Conservation (phyloP, 2,113 vertebrate genomes). For the Pollachius pollachius region DNA sequence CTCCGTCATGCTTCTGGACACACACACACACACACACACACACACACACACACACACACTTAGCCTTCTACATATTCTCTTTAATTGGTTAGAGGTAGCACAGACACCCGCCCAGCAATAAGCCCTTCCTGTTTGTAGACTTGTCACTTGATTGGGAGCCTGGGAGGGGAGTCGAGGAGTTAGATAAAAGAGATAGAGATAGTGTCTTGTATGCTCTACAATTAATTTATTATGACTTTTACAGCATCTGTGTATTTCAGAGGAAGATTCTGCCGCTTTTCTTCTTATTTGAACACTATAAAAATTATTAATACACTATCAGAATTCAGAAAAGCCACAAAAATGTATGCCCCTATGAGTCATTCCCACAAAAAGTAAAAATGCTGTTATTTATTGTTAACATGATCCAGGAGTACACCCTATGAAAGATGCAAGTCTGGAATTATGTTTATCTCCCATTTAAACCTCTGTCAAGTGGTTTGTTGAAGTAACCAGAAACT, state of each 20-base stretch:
- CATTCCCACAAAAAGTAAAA: no score
- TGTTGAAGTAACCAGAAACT: no score
- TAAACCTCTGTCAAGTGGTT: no score
- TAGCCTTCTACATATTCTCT: slow-evolving; percentile 59
- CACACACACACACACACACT: slow-evolving; percentile 46
- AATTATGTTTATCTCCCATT: no score
- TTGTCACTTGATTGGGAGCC: slow-evolving; percentile 46
- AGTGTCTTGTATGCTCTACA: no score
- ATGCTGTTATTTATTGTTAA: no score
- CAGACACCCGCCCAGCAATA: slow-evolving; percentile 56
- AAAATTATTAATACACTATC: neutral
- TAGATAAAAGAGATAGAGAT: slow-evolving; percentile 8
- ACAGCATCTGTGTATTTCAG: neutral
- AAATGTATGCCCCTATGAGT: no score
- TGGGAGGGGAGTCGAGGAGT: slow-evolving; percentile 32
- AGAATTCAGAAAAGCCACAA: no score
- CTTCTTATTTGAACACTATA: neutral
- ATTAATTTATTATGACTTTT: slow-evolving; percentile 7
- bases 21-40: slow-evolving; percentile 9
- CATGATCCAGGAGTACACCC: no score
- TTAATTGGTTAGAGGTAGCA: slow-evolving; percentile 64
- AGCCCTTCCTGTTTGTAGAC: slow-evolving; percentile 45
- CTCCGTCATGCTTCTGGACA: slow-evolving; percentile 72
- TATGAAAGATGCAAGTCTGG: no score
- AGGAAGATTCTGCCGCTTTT: slow-evolving; percentile 4